These are phyloP conservation scores for Tigriopus japonicus DNA, from an alignment of 1,140 invertebrate species.

Conservation along the genomic window DNA sequence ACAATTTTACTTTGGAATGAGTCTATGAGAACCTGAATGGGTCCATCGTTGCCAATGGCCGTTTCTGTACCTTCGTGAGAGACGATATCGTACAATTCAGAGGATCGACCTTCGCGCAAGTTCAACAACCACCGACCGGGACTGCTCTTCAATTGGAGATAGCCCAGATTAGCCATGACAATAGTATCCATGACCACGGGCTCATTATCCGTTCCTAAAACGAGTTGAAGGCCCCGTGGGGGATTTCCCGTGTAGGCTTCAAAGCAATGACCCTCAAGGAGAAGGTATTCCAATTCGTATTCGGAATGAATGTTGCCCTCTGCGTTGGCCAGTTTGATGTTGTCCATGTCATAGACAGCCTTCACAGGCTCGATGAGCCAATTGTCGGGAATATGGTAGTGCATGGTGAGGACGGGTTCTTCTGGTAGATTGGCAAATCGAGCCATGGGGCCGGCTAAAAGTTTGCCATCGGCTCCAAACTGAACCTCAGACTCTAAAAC, in stretches of 20 bases:
- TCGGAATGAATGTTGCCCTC: constrained; percentile 45
- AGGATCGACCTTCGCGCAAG: constrained; percentile 68
- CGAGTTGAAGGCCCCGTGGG: constrained; percentile 86
- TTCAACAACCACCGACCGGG: constrained; percentile 83
- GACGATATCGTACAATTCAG: constrained; percentile 63
- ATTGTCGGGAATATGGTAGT: constrained; percentile 88
- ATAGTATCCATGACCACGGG: constrained; percentile 64
- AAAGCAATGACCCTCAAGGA: constrained; percentile 91
- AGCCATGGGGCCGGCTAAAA: constrained; percentile 48
- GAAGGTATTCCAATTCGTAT: constrained; percentile 75
- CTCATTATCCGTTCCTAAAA: constrained; percentile 45
- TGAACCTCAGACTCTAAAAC: constrained; percentile 74
- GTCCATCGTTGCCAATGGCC: neutral
- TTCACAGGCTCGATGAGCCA: constrained; percentile 92
- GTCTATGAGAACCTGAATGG: constrained; percentile 65
- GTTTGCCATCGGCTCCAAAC: constrained; percentile 45
- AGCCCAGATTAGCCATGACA: constrained; percentile 98
- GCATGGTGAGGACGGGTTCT: constrained; percentile 80
- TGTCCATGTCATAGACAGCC: constrained; percentile 92
- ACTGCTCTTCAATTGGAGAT: constrained; percentile 93
- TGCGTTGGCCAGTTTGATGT: constrained; percentile 78
- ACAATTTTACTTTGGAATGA: constrained; percentile 75
- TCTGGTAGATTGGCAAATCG: constrained; percentile 71
- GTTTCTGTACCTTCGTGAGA: neutral
- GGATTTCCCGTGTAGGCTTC: constrained; percentile 76